A percentile compares a stretch with the other conserved stretches of the same genome.
These are phyloP conservation scores for Illadopsis cleaveri DNA, from an alignment of 2,113 vertebrate species.

Conservation along the genomic window DNA sequence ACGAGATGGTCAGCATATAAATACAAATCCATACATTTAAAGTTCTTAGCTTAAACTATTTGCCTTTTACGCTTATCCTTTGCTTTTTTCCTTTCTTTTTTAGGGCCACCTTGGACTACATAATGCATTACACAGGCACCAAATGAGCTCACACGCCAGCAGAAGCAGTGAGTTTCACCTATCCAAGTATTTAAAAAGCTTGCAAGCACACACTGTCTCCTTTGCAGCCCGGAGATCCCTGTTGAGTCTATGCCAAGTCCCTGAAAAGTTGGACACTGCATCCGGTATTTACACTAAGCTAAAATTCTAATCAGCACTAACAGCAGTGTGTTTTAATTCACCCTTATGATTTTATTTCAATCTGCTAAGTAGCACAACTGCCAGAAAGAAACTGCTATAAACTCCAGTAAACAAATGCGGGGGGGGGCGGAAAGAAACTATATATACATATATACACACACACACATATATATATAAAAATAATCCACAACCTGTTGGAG, in stretches of 20 bases:
- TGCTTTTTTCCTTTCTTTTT: not conserved
- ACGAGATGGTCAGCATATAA: not conserved
- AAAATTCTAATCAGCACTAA: constrained; percentile 82
- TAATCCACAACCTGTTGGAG: constrained; percentile 66
- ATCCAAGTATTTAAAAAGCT: constrained; percentile 74
- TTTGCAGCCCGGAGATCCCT: constrained; percentile 79
- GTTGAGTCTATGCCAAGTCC: constrained; percentile 79
- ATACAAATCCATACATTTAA: not conserved
- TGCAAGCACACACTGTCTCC: constrained; percentile 75
- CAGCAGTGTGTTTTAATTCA: constrained; percentile 85
- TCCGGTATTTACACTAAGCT: constrained; percentile 85
- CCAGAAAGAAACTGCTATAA: constrained; percentile 84
- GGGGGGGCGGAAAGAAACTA: not conserved
- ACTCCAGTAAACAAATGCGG: constrained; percentile 81
- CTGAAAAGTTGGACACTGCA: constrained; percentile 86
- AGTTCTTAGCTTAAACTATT: not conserved
- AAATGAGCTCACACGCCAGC: constrained; percentile 37
- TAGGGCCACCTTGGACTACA: constrained; percentile 30
- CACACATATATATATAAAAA: too few relatives aligned
- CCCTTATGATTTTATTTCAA: constrained; percentile 85
- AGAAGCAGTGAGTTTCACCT: constrained; percentile 70
- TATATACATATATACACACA: not conserved
- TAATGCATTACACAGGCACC: constrained; percentile 32
- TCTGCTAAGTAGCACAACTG: constrained; percentile 83
- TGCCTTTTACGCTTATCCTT: constrained; percentile 3